Conservation (phyloP, 2,113 vertebrate genomes). For the Carassius carassius region DNA sequence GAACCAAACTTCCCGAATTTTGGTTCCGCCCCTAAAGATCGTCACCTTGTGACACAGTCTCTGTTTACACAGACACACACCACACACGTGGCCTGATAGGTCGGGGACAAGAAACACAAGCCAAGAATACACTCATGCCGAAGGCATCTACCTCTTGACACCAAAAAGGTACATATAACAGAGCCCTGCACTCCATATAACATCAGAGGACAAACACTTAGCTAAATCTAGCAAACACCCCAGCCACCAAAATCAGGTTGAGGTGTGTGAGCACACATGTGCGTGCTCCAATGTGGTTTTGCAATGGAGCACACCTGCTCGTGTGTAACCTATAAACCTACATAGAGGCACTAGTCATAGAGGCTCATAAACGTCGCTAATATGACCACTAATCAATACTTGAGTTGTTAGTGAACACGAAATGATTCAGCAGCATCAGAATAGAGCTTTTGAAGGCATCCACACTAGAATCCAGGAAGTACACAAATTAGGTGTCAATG, state of each 20-base stretch:
- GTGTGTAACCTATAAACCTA: constrained; percentile 69
- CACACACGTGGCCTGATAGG: constrained; percentile 39
- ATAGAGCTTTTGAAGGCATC: background rate
- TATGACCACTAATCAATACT: constrained; percentile 21
- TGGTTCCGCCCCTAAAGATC: too few relatives aligned
- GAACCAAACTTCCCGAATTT: too few relatives aligned
- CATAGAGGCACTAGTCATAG: constrained; percentile 42
- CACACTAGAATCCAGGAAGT: background rate
- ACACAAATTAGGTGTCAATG: constrained; percentile 18
- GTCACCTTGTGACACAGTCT: too few relatives aligned
- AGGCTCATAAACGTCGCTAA: background rate
- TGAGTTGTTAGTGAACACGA: background rate
- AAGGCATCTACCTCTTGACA: constrained; percentile 46
- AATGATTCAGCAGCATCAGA: background rate
- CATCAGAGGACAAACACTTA: constrained; percentile 6
- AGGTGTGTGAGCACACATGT: constrained; percentile 2
- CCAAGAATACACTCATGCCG: constrained; percentile 48
- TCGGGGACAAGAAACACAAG: background rate
- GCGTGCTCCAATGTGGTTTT: constrained; percentile 29
- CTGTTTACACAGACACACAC: constrained; percentile 32
- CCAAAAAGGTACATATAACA: constrained; percentile 20
- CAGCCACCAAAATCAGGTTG: constrained; percentile 11
- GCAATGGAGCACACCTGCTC: constrained; percentile 43
- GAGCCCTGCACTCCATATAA: constrained; percentile 28
- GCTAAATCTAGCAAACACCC: constrained; percentile 38